Evolutionary conservation across 1,140 invertebrate genomes (phyloP).

Genomic region (Lycorma delicatula): DNA sequence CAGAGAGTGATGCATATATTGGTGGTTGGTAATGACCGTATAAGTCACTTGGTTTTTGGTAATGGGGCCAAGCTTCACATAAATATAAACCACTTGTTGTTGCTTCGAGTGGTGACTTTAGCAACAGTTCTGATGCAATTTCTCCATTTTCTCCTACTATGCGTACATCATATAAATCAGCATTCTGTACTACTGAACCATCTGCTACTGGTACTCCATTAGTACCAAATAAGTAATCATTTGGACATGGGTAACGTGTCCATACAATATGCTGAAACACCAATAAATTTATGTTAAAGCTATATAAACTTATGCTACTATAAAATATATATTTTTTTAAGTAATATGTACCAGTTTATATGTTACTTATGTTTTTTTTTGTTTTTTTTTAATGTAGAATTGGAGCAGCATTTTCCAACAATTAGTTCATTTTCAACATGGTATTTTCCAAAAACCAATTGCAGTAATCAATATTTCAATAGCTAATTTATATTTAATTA

Average conservation of each 20-base stretch:
- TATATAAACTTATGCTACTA: too few relatives aligned
- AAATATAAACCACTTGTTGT: background rate
- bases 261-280: conserved; percentile 15
- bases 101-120: background rate
- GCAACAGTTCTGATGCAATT: conserved; percentile 1
- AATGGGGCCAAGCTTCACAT: conserved; percentile 15
- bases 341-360: too few relatives aligned
- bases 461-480: too few relatives aligned
- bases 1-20: background rate
- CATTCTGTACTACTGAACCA: background rate
- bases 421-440: too few relatives aligned
- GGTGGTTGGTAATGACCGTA: background rate
- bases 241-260: conserved; percentile 11
- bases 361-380: too few relatives aligned
- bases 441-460: too few relatives aligned
- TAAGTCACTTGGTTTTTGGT: background rate
- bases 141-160: background rate
- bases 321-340: too few relatives aligned
- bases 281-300: too few relatives aligned
- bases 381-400: too few relatives aligned
- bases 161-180: conserved; percentile 9
- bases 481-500: too few relatives aligned
- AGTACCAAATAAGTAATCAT: conserved; percentile 4
- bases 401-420: too few relatives aligned
- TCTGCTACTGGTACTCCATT: conserved; percentile 9